These are phyloP conservation scores for Echinometra lucunter DNA, from an alignment of 53 echinoderm and acorn worm genomes.

Conservation along the genomic window DNA sequence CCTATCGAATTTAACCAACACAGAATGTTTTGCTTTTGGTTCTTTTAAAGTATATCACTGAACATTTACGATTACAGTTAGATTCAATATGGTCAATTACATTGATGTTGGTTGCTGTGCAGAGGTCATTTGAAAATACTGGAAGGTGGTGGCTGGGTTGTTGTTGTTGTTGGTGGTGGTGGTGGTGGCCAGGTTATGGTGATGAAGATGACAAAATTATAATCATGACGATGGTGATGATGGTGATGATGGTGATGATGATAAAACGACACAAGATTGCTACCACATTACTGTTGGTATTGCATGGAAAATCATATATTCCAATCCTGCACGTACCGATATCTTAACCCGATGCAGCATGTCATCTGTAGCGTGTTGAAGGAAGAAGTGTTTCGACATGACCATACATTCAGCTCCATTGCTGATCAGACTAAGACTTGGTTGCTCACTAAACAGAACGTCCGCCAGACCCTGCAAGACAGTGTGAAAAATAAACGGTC, in stretches of 20 bases:
- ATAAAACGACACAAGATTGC: neutral
- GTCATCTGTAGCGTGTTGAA: conserved; percentile 81
- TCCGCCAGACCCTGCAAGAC: conserved; percentile 76
- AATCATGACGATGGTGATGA: too few relatives aligned
- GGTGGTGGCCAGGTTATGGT: neutral
- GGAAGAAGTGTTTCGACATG: conserved; percentile 83
- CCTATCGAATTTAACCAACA: too few relatives aligned
- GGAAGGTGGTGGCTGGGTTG: neutral
- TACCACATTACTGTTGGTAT: neutral
- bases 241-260: neutral
- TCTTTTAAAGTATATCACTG: too few relatives aligned
- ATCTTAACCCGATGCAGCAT: conserved; percentile 66
- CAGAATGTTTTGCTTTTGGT: too few relatives aligned
- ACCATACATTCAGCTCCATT: conserved; percentile 89
- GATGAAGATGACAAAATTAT: neutral
- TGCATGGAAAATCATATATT: neutral
- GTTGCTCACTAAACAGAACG: conserved; percentile 80
- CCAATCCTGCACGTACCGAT: conserved; percentile 43
- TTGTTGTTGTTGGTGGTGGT: too few relatives aligned
- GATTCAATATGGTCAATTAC: neutral
- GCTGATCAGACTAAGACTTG: conserved; percentile 83
- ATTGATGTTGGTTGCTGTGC: neutral
- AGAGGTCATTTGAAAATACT: neutral
- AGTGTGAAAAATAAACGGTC: too few relatives aligned
- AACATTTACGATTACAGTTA: too few relatives aligned